phyloP scores from a whole-genome alignment of 2,888 invertebrate species.

The Cantharis lateralis region DNA sequence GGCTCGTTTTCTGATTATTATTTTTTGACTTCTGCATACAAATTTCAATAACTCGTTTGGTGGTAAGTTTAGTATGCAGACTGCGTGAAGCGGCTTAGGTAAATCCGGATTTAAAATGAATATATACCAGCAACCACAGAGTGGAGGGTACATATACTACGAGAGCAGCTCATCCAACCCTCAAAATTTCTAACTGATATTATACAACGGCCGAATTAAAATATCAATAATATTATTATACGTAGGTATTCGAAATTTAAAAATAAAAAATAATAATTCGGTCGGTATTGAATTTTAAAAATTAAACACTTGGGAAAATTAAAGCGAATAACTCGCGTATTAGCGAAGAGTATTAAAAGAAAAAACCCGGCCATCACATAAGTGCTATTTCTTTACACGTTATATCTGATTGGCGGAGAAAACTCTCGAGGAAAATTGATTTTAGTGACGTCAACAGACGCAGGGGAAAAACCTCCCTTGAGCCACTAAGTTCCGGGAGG shows the following conservation, averaged over 20 bases:
- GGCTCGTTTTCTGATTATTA: constrained; percentile 6
- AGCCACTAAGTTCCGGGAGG: constrained; percentile 19
- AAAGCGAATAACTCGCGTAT: constrained; percentile 2
- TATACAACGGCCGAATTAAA: constrained; percentile 28
- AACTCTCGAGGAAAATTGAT: constrained; percentile 39
- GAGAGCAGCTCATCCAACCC: constrained; percentile 17
- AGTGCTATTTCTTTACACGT: constrained; percentile 35
- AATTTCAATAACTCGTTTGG: constrained; percentile 21
- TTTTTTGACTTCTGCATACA: constrained; percentile 26
- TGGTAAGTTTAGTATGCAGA: constrained; percentile 28
- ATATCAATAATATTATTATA: background rate
- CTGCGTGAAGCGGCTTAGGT: constrained; percentile 31
- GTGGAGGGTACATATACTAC: constrained; percentile 10
- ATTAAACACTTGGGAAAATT: background rate
- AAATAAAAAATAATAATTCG: background rate
- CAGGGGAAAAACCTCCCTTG: constrained; percentile 28
- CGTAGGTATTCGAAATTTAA: background rate
- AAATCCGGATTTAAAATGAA: constrained; percentile 33
- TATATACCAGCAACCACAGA: constrained; percentile 27
- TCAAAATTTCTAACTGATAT: constrained; percentile 28
- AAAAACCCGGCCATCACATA: constrained; percentile 33
- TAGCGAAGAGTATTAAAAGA: constrained; percentile 12
- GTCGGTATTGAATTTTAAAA: background rate
- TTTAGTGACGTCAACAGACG: constrained; percentile 41
- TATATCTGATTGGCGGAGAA: constrained; percentile 36